Evolutionary conservation across 2,113 vertebrate genomes (phyloP), one percentile per base, ranked within the genome.

Genomic region (Nipponia nippon): DNA sequence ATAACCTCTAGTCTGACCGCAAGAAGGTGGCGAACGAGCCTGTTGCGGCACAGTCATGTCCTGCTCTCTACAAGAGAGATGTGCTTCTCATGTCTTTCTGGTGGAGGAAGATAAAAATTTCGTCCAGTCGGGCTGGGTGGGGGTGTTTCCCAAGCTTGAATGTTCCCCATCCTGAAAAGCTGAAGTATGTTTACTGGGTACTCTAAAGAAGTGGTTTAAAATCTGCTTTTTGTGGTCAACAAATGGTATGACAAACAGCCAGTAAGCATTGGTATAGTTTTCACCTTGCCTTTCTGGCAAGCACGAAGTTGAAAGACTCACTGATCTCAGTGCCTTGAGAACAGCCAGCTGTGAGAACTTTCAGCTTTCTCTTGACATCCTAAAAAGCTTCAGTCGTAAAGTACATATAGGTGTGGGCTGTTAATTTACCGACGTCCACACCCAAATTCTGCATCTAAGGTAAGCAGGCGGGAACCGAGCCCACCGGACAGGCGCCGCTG

Each of bases 271-370:
- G 44, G 19, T 16, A 30, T 2, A 19, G 16, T 47, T 81, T 71
- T 67, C 38, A 44, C n/a, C 52, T 34, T 36, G 67, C 38, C 69
- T 20, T 87, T 73, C 42, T 44, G 47, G 69, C 2, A 4, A 83
- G 42, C 47, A 7, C 0, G 0, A 58, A 58, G 16, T 0, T 46
- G 46, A 63, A 53, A 67, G 59, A 55, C 30, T 62, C 6, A 0
- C 16, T 44, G 32, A 44, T 27, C 21, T 73, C 67, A 29, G 19
- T 38, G 18, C n/a, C 19, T 20, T 2, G 11, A 38, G n/a, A 53
- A 50, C 11, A 66, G 38, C 10, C 42, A 59, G 34, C 40, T 32
- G 26, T 4, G 7, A 84, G 29, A 71, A 38, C 30, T 42, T 76
- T 23, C 1, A 4, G 32, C 7, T 40, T 61, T 55, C 12, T 53